A percentile compares a stretch with the other conserved stretches of the same genome.
Evolutionary conservation across 2,888 invertebrate genomes (phyloP).

Genomic region (Micoletzkya japonica): DNA sequence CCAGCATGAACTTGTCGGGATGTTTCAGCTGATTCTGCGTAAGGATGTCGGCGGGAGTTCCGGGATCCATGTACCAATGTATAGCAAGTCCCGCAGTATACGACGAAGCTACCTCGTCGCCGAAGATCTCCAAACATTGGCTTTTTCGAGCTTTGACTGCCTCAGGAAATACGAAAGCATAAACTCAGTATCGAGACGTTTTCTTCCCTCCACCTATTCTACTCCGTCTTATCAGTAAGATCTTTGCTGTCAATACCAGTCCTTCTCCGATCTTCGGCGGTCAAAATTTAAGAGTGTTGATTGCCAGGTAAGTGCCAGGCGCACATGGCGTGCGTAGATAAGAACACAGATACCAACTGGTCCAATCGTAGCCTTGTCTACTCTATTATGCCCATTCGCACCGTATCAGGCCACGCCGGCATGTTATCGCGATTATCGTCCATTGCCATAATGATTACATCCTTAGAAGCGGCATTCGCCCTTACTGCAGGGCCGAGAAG

Average conservation of each 20-base stretch:
- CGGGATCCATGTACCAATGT: conserved; percentile 7
- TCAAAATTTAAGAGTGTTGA: too few relatives aligned
- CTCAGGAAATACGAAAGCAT: too few relatives aligned
- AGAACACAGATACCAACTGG: too few relatives aligned
- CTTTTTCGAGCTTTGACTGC: too few relatives aligned
- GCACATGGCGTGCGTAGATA: too few relatives aligned
- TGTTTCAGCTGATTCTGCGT: conserved; percentile 70
- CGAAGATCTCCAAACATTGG: conserved; percentile 12
- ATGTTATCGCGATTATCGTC: conserved; percentile 2
- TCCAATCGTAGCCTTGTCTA: too few relatives aligned
- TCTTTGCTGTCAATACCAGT: too few relatives aligned
- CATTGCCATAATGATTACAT: not conserved
- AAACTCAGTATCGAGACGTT: too few relatives aligned
- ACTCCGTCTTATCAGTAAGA: too few relatives aligned
- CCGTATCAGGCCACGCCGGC: not conserved
- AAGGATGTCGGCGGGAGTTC: conserved; percentile 69
- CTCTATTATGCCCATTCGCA: not conserved
- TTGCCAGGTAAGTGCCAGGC: too few relatives aligned
- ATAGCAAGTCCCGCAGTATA: conserved; percentile 6
- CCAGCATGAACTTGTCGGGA: conserved; percentile 76
- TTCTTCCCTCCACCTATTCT: too few relatives aligned
- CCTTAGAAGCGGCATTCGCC: not conserved
- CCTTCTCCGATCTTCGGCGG: too few relatives aligned
- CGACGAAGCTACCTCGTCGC: not conserved
- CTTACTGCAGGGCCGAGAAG: conserved; percentile 17